Percentiles rank a stretch among this genome's conserved stretches.
Evolutionary conservation across 2,888 invertebrate genomes (phyloP).

Genomic region (Pristionchus arcanus): DNA sequence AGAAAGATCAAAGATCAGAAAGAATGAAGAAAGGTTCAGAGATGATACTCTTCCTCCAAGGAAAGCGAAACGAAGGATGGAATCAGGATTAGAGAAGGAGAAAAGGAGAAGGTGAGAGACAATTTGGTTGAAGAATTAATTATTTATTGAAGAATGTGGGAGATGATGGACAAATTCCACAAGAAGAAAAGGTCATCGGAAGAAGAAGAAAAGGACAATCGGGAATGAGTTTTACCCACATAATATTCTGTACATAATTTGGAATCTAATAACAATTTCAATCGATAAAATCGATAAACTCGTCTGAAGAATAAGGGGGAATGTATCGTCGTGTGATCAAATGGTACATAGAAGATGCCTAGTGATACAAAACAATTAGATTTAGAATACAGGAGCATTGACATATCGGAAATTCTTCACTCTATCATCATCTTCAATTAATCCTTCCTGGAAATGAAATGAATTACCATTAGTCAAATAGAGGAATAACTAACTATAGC

Average conservation of each 20-base stretch:
- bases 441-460: slow-evolving; percentile 21
- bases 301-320: background rate
- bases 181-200: slow-evolving; percentile 8
- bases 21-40: background rate
- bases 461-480: background rate
- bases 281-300: slow-evolving; percentile 26
- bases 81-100: slow-evolving; percentile 31
- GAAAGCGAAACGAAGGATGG: slow-evolving; percentile 12
- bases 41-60: slow-evolving; percentile 44
- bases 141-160: slow-evolving; percentile 15
- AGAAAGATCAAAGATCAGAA: slow-evolving; percentile 41
- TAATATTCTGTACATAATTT: slow-evolving; percentile 27
- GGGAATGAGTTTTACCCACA: background rate
- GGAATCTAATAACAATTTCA: background rate
- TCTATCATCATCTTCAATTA: slow-evolving; percentile 20
- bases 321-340: background rate
- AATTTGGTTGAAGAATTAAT: background rate
- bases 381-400: slow-evolving; percentile 1
- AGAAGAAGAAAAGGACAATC: background rate
- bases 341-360: background rate
- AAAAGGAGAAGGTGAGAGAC: slow-evolving; percentile 3
- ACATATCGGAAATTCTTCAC: slow-evolving; percentile 6
- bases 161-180: slow-evolving; percentile 30
- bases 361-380: background rate
- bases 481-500: background rate